Conservation (phyloP, 2,113 vertebrate species). For the Rattus norvegicus region GRCr8 NC_086036.1:45291501-45292000, state of each 20-base stretch:
- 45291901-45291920: neutral
- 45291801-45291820: conserved; percentile 6
- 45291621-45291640: conserved; percentile 69
- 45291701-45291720: conserved; percentile 81
- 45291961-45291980: conserved; percentile 28
- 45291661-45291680: conserved; percentile 73
- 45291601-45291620: conserved; percentile 62
- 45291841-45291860: neutral
- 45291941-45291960: conserved; percentile 16
- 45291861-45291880: neutral
- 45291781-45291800: neutral
- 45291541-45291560: conserved; percentile 40
- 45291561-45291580: conserved; percentile 31
- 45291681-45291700: conserved; percentile 72
- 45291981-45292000: neutral
- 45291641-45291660: conserved; percentile 86
- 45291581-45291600: conserved; percentile 64
- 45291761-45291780: conserved; percentile 28
- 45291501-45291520: conserved; percentile 50
- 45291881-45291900: neutral
- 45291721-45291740: conserved; percentile 76
- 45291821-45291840: conserved; percentile 13
- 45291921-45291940: neutral
- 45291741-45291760: neutral
- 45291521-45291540: conserved; percentile 40